Evolutionary conservation across 2,797 vertebrate species (phyloP), one percentile per base, ranked within the genome.

Genomic region (Mus spretus): DNA sequence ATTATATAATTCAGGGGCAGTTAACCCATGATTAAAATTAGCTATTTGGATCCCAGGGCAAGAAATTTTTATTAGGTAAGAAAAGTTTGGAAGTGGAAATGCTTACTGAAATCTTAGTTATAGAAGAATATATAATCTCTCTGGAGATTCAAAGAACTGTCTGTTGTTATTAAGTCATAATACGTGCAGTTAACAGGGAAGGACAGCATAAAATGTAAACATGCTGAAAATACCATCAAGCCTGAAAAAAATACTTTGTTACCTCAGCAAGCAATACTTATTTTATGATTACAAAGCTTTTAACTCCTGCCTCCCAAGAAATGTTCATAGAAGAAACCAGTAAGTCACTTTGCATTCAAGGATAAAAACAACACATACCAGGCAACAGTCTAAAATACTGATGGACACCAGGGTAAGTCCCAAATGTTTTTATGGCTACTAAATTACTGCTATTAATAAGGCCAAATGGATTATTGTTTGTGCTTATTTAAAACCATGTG

Each of bases 151-250:
- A 91, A 70, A 59, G 55, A 85, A 40, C 81, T 55, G 74, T 57
- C 59, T 67, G 96, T 87, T 97, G 83, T 89, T 88, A 87, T 26
- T 78, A 78, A 88, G 81, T 83, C 90, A 80, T 72, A 91, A 84
- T 31, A 47, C 92, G n/a, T 63, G 44, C 44, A 82, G 67, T 65
- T 89, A 90, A 87, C 2, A 77, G 11, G 2, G 47, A 94, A 75
- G 28, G 40, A 63, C 31, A 91, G 22, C 2, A 72, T 24, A 50
- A 94, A 83, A 82, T 57, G 59, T 55, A 81, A 91, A 96, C 40
- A 78, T 2, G 50, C 72, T 61, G 86, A 31, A 92, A 94, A 77
- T 26, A 86, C 44, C 17, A 85, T 8, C 28, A 78, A 79, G 22
- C 9, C 57, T 74, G 53, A 95, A 94, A 96, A 82, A 59, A 90